Conservation (phyloP, 2,888 invertebrate species). For the Drosophila atripex region DNA sequence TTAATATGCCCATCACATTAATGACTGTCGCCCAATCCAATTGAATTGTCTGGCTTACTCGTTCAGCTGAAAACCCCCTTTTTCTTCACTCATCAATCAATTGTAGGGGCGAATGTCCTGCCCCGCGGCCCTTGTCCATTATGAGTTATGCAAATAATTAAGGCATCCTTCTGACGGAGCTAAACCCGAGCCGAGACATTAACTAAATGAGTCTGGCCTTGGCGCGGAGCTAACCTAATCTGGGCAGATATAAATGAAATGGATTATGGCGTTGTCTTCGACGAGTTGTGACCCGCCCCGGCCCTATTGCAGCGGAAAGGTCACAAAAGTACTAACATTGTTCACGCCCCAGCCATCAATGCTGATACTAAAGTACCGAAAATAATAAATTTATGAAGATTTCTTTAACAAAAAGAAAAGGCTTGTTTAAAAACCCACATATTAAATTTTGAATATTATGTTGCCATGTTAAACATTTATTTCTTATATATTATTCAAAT, state of each 20-base stretch:
- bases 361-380: conserved; percentile 13
- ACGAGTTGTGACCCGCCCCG: conserved; percentile 1
- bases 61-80: conserved; percentile 6
- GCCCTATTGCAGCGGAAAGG: conserved; percentile 7
- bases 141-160: conserved; percentile 75
- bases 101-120: conserved; percentile 25
- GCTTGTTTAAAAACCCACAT: too few species aligned
- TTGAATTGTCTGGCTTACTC: conserved; percentile 38
- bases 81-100: conserved; percentile 40
- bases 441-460: too few species aligned
- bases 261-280: conserved; percentile 37
- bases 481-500: not conserved
- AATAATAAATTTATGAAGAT: not conserved
- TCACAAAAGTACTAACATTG: conserved; percentile 32
- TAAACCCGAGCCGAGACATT: conserved; percentile 48
- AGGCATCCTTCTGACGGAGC: conserved; percentile 45
- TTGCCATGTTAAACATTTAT: not conserved
- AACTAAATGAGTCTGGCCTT: conserved; percentile 55
- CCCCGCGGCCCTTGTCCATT: conserved; percentile 35
- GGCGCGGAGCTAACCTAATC: conserved; percentile 28
- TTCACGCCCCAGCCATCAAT: conserved; percentile 33
- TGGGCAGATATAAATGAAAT: conserved; percentile 34
- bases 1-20: conserved; percentile 48
- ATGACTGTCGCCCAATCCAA: conserved; percentile 34
- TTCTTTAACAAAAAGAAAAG: too few species aligned